Percentiles rank a stretch among this genome's conserved stretches.
Conservation (phyloP, 2,113 vertebrate genomes). For the Hydrolagus affinis region DNA sequence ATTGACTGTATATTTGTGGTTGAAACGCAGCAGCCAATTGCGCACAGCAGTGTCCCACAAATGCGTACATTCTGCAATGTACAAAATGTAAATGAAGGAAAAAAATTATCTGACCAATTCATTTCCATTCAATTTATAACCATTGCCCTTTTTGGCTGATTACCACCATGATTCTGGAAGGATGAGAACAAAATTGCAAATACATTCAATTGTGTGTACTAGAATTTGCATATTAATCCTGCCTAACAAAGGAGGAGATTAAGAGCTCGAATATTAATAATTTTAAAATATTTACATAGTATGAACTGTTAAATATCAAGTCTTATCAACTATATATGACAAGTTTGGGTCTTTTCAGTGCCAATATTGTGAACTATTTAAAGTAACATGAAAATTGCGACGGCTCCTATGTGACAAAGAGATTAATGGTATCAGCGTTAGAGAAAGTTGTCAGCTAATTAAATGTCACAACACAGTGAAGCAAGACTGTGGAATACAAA, state of each 20-base stretch:
- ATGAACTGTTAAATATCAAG: neutral
- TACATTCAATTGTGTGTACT: neutral
- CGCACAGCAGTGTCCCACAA: too few species aligned
- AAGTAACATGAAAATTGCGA: neutral
- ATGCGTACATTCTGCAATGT: too few species aligned
- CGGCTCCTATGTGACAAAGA: too few species aligned
- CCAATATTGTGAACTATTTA: too few species aligned
- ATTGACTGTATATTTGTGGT: too few species aligned
- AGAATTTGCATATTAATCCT: neutral
- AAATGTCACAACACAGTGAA: neutral
- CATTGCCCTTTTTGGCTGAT: neutral
- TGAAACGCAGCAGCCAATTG: too few species aligned
- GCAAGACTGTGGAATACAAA: neutral
- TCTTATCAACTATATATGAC: neutral
- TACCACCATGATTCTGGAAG: neutral
- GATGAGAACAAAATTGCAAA: neutral
- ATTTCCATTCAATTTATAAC: too few species aligned
- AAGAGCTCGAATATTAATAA: neutral
- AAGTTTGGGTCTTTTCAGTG: too few species aligned
- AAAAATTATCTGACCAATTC: too few species aligned
- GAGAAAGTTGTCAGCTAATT: slow-evolving; percentile 20
- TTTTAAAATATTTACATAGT: neutral
- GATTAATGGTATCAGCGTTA: neutral
- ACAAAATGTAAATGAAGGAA: too few species aligned
- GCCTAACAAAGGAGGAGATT: neutral